A percentile compares a stretch with the other conserved stretches of the same genome.
Conservation (phyloP, 2,113 vertebrate genomes). For the Pavo muticus region DNA sequence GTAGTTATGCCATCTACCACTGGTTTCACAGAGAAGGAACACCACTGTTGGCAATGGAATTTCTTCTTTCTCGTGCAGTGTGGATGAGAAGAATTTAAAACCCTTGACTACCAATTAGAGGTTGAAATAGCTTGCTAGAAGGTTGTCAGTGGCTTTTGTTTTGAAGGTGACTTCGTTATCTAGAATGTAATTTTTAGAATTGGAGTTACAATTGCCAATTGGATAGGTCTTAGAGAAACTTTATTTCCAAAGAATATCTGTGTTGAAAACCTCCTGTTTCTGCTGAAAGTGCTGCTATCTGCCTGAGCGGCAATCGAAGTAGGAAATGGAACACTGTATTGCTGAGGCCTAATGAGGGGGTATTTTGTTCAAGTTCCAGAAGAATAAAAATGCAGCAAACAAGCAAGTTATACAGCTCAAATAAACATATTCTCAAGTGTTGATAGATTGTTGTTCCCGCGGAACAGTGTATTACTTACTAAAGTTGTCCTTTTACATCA, state of each 20-base stretch:
- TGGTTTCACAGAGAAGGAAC: fast-evolving
- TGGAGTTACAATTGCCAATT: not conserved
- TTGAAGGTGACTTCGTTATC: not conserved
- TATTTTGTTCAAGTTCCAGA: not conserved
- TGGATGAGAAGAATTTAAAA: not conserved
- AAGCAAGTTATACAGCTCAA: not conserved
- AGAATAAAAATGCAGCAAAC: not conserved
- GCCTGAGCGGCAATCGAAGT: not conserved
- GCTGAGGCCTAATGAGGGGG: not conserved
- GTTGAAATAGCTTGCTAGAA: not conserved
- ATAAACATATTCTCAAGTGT: not conserved
- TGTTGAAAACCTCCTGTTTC: not conserved
- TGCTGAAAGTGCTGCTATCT: not conserved
- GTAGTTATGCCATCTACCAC: not conserved
- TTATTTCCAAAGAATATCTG: not conserved
- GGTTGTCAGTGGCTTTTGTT: not conserved
- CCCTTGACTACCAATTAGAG: not conserved
- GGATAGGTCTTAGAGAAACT: not conserved
- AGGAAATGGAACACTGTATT: not conserved
- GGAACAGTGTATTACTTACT: not conserved
- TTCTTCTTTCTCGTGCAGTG: not conserved
- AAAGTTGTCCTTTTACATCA: not conserved
- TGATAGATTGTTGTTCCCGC: not conserved
- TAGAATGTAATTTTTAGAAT: not conserved
- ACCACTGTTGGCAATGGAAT: not conserved